Evolutionary conservation across 2,797 vertebrate species (phyloP).

Genomic region (Delichon dasypus): DNA sequence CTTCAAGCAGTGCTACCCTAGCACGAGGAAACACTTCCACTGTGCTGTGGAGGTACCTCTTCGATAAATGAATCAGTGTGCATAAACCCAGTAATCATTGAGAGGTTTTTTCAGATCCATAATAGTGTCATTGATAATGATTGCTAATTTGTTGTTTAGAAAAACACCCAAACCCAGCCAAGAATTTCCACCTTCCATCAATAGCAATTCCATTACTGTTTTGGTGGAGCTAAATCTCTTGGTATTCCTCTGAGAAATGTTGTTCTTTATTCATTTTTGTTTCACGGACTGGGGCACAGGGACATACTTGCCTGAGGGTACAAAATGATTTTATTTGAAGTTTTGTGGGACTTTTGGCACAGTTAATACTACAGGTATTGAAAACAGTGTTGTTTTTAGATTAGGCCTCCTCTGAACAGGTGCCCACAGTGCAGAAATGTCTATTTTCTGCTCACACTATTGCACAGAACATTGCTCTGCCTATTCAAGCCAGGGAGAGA

Average conservation of each 20-base stretch:
- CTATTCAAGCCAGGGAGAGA: background rate
- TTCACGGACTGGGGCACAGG: background rate
- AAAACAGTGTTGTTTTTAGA: background rate
- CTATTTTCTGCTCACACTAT: background rate
- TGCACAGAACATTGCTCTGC: background rate
- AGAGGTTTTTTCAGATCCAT: background rate
- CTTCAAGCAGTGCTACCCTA: accelerated
- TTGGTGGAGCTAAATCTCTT: background rate
- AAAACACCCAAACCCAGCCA: background rate
- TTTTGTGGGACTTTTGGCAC: background rate
- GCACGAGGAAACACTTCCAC: background rate
- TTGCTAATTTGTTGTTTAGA: background rate
- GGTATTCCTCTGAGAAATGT: background rate
- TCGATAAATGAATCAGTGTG: background rate
- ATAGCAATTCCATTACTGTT: background rate
- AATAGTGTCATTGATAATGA: background rate
- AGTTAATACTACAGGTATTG: background rate
- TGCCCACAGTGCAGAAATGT: background rate
- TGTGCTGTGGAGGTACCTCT: background rate
- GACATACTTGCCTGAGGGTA: background rate
- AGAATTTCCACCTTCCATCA: background rate
- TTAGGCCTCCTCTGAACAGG: background rate
- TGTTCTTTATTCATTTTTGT: background rate
- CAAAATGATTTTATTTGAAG: background rate
- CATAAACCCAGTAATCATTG: background rate